Conservation (phyloP, 2,797 vertebrate genomes). For the Pantherophis alleghaniensis region DNA sequence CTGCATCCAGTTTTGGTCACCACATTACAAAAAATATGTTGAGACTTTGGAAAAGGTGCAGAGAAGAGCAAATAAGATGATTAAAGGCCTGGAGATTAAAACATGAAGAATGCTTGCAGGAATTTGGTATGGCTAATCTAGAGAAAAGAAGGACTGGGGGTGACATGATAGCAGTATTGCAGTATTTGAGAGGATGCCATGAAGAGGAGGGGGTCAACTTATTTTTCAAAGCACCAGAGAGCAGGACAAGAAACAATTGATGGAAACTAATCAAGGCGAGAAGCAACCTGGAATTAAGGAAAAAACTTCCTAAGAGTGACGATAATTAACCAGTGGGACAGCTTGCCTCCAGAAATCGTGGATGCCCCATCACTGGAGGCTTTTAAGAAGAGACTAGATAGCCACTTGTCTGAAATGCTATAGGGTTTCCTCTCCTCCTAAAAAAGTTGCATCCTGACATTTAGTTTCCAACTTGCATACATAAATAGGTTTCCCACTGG, state of each 20-base stretch:
- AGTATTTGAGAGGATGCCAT: neutral
- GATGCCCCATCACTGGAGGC: neutral
- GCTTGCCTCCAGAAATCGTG: too few relatives aligned
- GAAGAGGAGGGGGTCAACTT: neutral
- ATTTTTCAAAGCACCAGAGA: neutral
- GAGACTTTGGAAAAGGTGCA: too few relatives aligned
- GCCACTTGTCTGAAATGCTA: neutral
- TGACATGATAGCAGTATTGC: neutral
- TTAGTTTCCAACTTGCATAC: conserved; percentile 64
- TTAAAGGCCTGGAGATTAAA: too few relatives aligned
- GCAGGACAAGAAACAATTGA: neutral
- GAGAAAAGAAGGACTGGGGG: neutral
- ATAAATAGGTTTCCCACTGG: conserved; percentile 61
- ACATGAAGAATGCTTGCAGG: too few relatives aligned
- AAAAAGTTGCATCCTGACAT: conserved; percentile 64
- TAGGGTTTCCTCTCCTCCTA: too few relatives aligned
- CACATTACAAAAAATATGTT: neutral
- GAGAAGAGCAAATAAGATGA: too few relatives aligned
- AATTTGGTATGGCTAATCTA: too few relatives aligned
- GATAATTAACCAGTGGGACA: too few relatives aligned
- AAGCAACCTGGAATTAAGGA: neutral
- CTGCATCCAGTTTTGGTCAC: neutral
- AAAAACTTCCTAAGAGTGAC: too few relatives aligned
- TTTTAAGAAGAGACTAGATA: neutral
- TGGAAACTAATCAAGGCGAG: neutral